Evolutionary conservation across 2,888 invertebrate genomes (phyloP).

Genomic region (Pyrocoelia pectoralis): DNA sequence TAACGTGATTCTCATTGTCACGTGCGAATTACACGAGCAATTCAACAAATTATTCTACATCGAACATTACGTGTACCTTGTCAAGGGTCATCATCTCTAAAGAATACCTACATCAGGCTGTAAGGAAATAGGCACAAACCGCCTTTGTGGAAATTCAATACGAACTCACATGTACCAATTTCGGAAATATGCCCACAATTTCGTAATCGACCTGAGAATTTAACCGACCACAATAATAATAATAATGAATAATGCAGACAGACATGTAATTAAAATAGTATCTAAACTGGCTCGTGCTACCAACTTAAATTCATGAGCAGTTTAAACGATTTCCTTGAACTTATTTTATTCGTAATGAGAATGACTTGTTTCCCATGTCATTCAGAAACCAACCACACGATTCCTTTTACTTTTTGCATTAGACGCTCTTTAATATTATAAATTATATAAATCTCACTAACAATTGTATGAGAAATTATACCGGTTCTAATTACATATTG

Average conservation of each 20-base stretch:
- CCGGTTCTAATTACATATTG: conserved; percentile 13
- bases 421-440: conserved; percentile 6
- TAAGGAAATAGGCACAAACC: too few relatives aligned
- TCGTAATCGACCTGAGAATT: neutral
- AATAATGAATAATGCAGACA: conserved; percentile 11
- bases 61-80: conserved; percentile 55
- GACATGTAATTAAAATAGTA: conserved; percentile 16
- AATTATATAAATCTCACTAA: conserved; percentile 8
- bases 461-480: conserved; percentile 14
- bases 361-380: conserved; percentile 34
- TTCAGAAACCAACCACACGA: conserved; percentile 26
- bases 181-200: neutral
- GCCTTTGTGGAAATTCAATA: neutral
- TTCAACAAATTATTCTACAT: conserved; percentile 53
- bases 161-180: neutral
- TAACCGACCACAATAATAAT: neutral
- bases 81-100: conserved; percentile 57
- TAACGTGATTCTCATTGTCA: conserved; percentile 55
- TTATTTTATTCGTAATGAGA: conserved; percentile 30
- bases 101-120: conserved; percentile 49
- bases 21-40: conserved; percentile 56
- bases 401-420: conserved; percentile 32
- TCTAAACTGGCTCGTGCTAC: conserved; percentile 33
- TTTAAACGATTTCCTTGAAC: conserved; percentile 32
- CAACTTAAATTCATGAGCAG: conserved; percentile 24